These are phyloP conservation scores for Pseudochaenichthys georgianus DNA, from an alignment of 2,797 vertebrate species.

Conservation along the genomic window DNA sequence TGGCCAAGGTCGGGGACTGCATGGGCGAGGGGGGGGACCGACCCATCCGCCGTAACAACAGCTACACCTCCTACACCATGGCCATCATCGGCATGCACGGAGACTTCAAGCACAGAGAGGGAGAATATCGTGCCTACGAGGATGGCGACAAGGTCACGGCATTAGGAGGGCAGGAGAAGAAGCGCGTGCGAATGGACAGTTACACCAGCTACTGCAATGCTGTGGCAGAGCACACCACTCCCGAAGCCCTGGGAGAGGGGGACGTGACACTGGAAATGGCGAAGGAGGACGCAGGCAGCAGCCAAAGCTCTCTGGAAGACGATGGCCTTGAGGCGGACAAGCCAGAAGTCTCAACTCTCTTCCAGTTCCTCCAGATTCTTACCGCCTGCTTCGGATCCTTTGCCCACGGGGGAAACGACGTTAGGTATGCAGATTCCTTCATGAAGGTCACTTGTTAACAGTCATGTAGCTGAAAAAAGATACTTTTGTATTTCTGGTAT, in stretches of 20 bases:
- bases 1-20: conserved; percentile 97
- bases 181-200: conserved; percentile 96
- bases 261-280: conserved; percentile 86
- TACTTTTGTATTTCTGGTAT: background rate
- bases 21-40: conserved; percentile 93
- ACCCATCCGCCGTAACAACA: conserved; percentile 96
- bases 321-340: conserved; percentile 92
- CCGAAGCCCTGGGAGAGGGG: conserved; percentile 73
- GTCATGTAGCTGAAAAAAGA: background rate
- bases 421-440: conserved; percentile 86
- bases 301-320: conserved; percentile 88
- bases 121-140: conserved; percentile 77
- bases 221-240: conserved; percentile 89
- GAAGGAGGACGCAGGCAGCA: conserved; percentile 83
- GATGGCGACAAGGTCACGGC: conserved; percentile 83
- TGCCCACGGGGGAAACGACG: conserved; percentile 97
- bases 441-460: background rate
- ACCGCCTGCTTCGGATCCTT: conserved; percentile 99
- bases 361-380: conserved; percentile 98
- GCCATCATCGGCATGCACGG: conserved; percentile 98
- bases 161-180: conserved; percentile 79
- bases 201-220: conserved; percentile 99
- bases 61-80: conserved; percentile 99
- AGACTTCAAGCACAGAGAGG: conserved; percentile 81
- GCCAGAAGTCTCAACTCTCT: conserved; percentile 93